Percentiles rank a stretch among this genome's conserved stretches.
Evolutionary conservation across 1,140 invertebrate species (phyloP).

Genomic region (Drosophila sulfurigaster): DNA sequence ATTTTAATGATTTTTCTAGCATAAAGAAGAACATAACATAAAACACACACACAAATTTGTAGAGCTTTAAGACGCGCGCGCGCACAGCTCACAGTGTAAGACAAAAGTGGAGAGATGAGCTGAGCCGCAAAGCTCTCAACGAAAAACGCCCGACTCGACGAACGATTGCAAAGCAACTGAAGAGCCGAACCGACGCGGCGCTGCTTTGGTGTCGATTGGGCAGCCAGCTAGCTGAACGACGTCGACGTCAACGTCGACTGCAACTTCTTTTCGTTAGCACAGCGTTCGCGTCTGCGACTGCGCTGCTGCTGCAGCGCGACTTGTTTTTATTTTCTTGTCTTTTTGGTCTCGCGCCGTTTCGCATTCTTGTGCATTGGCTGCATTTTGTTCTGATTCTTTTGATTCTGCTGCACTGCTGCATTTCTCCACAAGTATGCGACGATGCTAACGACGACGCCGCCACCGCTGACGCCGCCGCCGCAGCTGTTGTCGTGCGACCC

Average conservation of each 20-base stretch:
- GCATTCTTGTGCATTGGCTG: slow-evolving; percentile 79
- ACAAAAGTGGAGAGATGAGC: slow-evolving; percentile 1
- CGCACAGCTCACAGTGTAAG: slow-evolving; percentile 29
- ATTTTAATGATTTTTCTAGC: slow-evolving; percentile 24
- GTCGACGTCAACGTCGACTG: slow-evolving; percentile 14
- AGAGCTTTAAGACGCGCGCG: slow-evolving; percentile 29
- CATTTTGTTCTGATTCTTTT: slow-evolving; percentile 77
- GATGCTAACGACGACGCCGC: neutral
- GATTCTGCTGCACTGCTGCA: slow-evolving; percentile 47
- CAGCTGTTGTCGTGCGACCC: slow-evolving; percentile 49
- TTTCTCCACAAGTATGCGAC: slow-evolving; percentile 73
- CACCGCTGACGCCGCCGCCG: slow-evolving; percentile 16
- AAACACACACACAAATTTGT: slow-evolving; percentile 23
- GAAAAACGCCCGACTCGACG: slow-evolving; percentile 44
- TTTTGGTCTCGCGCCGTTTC: slow-evolving; percentile 45
- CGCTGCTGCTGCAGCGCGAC: slow-evolving; percentile 8
- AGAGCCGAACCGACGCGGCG: slow-evolving; percentile 17
- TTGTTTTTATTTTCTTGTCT: slow-evolving; percentile 14
- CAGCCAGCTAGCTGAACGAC: slow-evolving; percentile 8
- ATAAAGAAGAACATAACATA: slow-evolving; percentile 29
- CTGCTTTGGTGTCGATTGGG: slow-evolving; percentile 23
- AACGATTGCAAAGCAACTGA: slow-evolving; percentile 71
- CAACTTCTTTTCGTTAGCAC: slow-evolving; percentile 4
- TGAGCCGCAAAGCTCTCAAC: slow-evolving; percentile 1
- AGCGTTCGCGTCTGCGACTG: slow-evolving; percentile 22